Conservation (phyloP, 2,113 vertebrate genomes). For the Guaruba guarouba region DNA sequence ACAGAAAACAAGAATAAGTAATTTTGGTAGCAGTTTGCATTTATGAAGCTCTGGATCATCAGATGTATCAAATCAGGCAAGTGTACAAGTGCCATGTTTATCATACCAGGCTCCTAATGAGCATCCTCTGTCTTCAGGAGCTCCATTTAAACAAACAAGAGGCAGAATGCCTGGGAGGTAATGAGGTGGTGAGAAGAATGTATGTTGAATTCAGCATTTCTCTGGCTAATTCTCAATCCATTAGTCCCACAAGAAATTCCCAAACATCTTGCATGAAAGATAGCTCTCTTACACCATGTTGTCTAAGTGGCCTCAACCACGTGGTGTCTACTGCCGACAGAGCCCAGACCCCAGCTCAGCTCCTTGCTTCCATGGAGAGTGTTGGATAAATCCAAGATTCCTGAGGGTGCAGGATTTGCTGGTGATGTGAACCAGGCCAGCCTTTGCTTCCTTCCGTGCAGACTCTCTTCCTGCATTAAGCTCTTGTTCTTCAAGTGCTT, state of each 20-base stretch:
- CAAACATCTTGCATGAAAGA: not conserved
- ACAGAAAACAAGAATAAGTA: conserved; percentile 43
- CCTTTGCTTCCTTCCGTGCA: not conserved
- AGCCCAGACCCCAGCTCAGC: not conserved
- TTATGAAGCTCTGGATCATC: conserved; percentile 56
- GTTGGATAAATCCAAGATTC: not conserved
- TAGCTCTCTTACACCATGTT: not conserved
- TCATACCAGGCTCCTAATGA: not conserved
- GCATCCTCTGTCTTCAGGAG: conserved; percentile 3
- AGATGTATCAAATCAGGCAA: conserved; percentile 30
- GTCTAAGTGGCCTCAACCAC: not conserved
- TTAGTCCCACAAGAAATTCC: conserved; percentile 6
- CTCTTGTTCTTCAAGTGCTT: not conserved
- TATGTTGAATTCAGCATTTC: not conserved
- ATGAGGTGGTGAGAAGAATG: conserved; percentile 48
- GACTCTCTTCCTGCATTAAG: not conserved
- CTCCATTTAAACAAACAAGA: not conserved
- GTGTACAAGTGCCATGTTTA: conserved; percentile 1
- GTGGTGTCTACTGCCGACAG: not conserved
- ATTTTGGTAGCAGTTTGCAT: conserved; percentile 42
- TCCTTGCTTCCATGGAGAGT: not conserved
- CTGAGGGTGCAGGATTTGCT: not conserved
- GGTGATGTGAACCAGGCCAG: not conserved
- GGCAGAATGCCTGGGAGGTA: not conserved
- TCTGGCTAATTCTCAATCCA: not conserved